Base-by-base conservation (phyloP, 2,888 invertebrate genomes). In the Synergus itoensis region DNA sequence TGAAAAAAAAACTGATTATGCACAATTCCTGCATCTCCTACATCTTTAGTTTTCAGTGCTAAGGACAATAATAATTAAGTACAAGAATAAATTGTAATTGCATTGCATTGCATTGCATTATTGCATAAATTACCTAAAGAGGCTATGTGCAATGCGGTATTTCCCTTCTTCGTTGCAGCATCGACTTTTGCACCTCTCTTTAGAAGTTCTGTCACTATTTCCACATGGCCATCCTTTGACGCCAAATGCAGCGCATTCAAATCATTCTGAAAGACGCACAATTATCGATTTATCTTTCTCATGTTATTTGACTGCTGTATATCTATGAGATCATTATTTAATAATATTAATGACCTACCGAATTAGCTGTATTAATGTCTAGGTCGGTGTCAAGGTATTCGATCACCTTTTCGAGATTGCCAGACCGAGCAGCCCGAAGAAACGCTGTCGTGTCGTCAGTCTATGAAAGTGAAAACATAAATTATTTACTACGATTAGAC, bases 361-460 rank as follows among this genome's bases (percentile, higher is more conserved):
- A 97, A 94, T 99, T 99, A 92, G 98, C 97, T 86, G 99, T 98
- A 94, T 99, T 99, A 92, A 99, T 99, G 92, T 99, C 99, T 86
- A 97, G 96, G 87, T 98, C 96, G 82, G 96, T 96, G 93, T 98
- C 97, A 86, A 99, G 94, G 88, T 98, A 96, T 92, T 99, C 99
- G 89, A 98, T 94, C 41, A 99, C 97, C 92, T 98, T 98, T 89
- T 98, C 98, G 87, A 99, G 94, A 91, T 99, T 99, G 69, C 99
- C 99, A 84, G 99, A 99, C 88, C 99, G 95, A 83, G 99, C 99
- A 88, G 99, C 99, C 89, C 99, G 95, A 89, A 99, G 94, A 93
- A 99, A 99, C 87, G 98, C 97, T 91, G 99, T 99, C 93, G 98
- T 98, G 88, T 98, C 97, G 92, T 99, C 99, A 93, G 96, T 96